These are phyloP conservation scores for Actinopyga echinites DNA, from an alignment of 53 echinoderm and acorn worm species.

Conservation along the genomic window DNA sequence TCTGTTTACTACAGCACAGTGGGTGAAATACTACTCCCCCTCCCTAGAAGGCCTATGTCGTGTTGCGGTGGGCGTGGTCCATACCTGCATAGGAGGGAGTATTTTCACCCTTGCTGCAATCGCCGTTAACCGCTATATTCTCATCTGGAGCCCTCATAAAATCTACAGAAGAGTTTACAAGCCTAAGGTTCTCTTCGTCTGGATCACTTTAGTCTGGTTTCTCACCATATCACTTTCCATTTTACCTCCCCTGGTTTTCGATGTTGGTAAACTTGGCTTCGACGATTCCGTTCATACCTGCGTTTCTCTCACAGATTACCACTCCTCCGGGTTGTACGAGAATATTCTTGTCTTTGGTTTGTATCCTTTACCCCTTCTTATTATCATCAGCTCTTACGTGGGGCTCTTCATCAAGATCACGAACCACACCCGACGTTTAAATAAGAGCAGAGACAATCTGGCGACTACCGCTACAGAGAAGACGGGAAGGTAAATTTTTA, in stretches of 20 bases:
- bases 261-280: too few relatives aligned
- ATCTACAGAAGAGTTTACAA: neutral
- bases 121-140: neutral
- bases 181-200: neutral
- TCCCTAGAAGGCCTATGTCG: neutral
- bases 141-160: neutral
- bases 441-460: too few relatives aligned
- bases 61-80: neutral
- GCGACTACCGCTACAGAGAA: neutral
- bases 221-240: neutral
- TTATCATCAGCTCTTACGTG: neutral
- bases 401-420: neutral
- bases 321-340: neutral
- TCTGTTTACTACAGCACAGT: neutral
- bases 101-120: too few relatives aligned
- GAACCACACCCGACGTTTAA: too few relatives aligned
- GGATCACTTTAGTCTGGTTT: neutral
- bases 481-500: neutral
- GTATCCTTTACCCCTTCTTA: neutral
- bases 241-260: neutral
- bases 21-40: neutral
- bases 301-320: neutral
- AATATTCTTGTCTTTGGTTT: neutral
- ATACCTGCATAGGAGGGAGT: too few relatives aligned
- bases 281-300: neutral